Percentiles rank a stretch among this genome's conserved stretches.
These are phyloP conservation scores for Pollenia griseotomentosa DNA, from an alignment of 2,888 invertebrate genomes.

Conservation along the genomic window DNA sequence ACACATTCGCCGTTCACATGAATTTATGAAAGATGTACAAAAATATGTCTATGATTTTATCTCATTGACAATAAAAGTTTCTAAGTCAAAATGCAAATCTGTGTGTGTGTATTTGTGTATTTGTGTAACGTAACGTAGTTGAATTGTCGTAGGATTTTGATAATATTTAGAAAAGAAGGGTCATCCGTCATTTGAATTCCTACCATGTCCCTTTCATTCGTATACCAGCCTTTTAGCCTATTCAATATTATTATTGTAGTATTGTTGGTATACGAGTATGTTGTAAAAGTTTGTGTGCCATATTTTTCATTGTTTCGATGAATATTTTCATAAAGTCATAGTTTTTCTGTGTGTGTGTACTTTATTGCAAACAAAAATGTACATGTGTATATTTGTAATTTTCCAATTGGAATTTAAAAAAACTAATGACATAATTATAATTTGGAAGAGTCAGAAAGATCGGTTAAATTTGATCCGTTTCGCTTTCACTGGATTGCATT, in stretches of 20 bases:
- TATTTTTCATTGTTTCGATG: constrained; percentile 5
- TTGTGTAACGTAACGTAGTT: neutral
- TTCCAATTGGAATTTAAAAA: no score
- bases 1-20: constrained; percentile 40
- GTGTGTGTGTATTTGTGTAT: neutral
- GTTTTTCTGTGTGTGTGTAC: neutral
- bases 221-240: neutral
- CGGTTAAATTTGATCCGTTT: no score
- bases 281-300: neutral
- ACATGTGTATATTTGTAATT: no score
- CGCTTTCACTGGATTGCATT: no score
- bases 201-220: neutral
- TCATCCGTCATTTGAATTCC: neutral
- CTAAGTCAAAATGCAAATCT: constrained; percentile 53
- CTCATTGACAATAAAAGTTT: constrained; percentile 67
- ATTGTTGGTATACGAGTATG: neutral
- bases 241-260: constrained; percentile 29
- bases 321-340: constrained; percentile 22
- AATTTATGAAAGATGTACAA: constrained; percentile 68
- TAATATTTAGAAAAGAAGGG: neutral
- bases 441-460: no score
- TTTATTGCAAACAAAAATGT: no score
- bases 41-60: constrained; percentile 67
- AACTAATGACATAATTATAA: no score
- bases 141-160: constrained; percentile 19